Base-by-base conservation (phyloP, 2,797 vertebrate genomes). In the Silurus aristotelis region DNA sequence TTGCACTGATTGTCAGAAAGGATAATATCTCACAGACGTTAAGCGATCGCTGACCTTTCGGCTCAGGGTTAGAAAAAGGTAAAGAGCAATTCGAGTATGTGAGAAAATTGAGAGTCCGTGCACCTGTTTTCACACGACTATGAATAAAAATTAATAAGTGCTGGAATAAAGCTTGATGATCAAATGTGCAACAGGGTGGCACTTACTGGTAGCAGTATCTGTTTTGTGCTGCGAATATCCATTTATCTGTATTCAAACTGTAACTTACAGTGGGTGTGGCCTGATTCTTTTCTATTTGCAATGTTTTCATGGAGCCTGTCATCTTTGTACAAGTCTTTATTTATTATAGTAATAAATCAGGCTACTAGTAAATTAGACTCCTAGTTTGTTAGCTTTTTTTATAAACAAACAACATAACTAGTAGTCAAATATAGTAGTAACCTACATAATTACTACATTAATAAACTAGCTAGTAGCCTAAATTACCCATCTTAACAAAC, bases 11-110 rank as follows among this genome's bases (percentile, higher is more conserved):
- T 64, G 43, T 17, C 6, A 17, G 9, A 13, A 64, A 64, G 52
- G 94, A 90, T 91, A 92, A 86, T 76, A 89, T 88, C 86, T 91
- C 92, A 89, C 91, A 86, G 86, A 89, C 90, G 89, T 79, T 85
- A 91, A 92, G 87, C 89, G 89, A 92, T 83, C 46, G 81, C 27
- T 92, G 90, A 91, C 91, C 91, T 90, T 85, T 63, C 81, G 43
- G 77, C 38, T 9, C 12, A 38, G 56, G 66, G 56, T 48, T 48
- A 22, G 19, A 7, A 17, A 43, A 46, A 19, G 17, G 25, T 80
- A 27, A 4, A 25, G 27, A 78, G 31, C 31, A 78, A 61, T 78
- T 78, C 61, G 27, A 12, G 31, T 43, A 12, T 56, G 43, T 56
- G 58, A n/a, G 31, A 43, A 63, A 78, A 22, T 31, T n/a, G 58